Conservation (phyloP, 1,140 invertebrate genomes). For the Magallana gigas region DNA sequence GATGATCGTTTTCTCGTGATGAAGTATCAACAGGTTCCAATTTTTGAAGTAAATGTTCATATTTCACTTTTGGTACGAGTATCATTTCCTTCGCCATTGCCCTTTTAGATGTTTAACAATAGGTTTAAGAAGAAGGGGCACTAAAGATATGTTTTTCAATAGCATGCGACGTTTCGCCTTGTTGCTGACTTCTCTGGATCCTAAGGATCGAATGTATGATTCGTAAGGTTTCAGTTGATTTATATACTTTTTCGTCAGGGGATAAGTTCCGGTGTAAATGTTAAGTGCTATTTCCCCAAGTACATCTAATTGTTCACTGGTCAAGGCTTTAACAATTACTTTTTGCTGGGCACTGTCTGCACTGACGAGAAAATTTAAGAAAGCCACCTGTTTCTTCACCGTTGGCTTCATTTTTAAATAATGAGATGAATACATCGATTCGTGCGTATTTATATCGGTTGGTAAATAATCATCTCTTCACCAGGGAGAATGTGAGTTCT, state of each 20-base stretch:
- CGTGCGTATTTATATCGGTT: conserved; percentile 33
- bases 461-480: conserved; percentile 47
- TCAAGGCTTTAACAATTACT: conserved; percentile 12
- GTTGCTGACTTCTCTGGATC: conserved; percentile 22
- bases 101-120: not conserved
- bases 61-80: conserved; percentile 26
- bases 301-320: conserved; percentile 15
- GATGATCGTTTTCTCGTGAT: not conserved
- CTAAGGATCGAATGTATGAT: conserved; percentile 28
- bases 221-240: conserved; percentile 42
- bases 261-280: conserved; percentile 32
- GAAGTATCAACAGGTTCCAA: not conserved
- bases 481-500: conserved; percentile 50
- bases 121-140: conserved; percentile 27
- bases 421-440: not conserved
- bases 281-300: conserved; percentile 41
- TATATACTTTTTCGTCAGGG: conserved; percentile 16
- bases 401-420: conserved; percentile 33
- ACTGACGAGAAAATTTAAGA: conserved; percentile 14
- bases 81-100: conserved; percentile 38
- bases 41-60: conserved; percentile 23
- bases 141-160: not conserved
- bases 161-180: conserved; percentile 3
- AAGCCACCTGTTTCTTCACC: not conserved
- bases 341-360: conserved; percentile 31